Evolutionary conservation across 2,888 invertebrate species (phyloP), one percentile per base, ranked within the genome.

Genomic region (Zaprionus bogoriensis): DNA sequence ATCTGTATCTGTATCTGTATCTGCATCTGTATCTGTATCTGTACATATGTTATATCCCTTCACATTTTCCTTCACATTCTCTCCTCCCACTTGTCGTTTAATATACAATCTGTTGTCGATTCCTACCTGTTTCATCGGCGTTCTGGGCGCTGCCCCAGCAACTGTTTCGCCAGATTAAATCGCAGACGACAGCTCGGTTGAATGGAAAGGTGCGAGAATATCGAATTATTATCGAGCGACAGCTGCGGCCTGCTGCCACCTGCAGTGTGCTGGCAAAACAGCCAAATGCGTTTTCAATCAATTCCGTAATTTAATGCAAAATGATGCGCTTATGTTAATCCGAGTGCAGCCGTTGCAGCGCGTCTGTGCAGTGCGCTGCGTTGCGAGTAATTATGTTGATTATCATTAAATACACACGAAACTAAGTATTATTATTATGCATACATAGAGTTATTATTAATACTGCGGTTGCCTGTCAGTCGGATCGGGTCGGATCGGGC

Each of bases 391-490:
- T 67, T 55, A 57, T 53, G 53, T 17, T 44, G 17, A 64, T 59
- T 48, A 54, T 50, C 38, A 63, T 51, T 9, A 42, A 68, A 53
- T 63, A 52, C 32, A 36, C 7, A 44, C n/a, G n/a, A 48, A 17
- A 36, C 32, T 36, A 36, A 50, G 23, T 19, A 52, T 19, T 20
- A 23, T 20, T 23, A 44, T 23, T 23, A 36, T 44, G 20, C 4
- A 10, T 17, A 38, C 52, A 25, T 46, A 36, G 39, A 48, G 61
- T 61, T 61, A 66, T 25, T 48, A 36, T 54, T 57, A 62, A 57
- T 57, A 62, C 50, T 66, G 50, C 48, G 36, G 20, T 20, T 39
- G 27, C 20, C 30, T 23, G 23, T 22, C 36, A 42, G 28, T 51
- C 32, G 17, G 38, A 53, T 23, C 52, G 23, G 60, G n/a, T 2